phyloP scores from a whole-genome alignment of 2,113 vertebrate genomes.

The Melanerpes aurifrons region DNA sequence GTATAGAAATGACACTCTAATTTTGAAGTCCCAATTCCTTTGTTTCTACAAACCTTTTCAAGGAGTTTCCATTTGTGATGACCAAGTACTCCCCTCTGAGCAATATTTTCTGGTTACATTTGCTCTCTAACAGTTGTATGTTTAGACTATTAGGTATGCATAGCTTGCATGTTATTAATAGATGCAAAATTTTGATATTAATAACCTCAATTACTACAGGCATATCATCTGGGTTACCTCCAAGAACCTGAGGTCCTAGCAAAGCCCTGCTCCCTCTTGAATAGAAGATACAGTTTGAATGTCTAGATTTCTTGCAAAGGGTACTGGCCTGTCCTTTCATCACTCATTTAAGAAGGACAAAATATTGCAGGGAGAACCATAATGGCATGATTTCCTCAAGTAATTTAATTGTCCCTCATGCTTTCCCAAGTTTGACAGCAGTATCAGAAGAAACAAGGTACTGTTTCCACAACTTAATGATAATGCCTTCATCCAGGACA shows the following conservation, averaged over 20 bases:
- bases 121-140: neutral
- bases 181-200: neutral
- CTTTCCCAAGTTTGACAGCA: conserved; percentile 42
- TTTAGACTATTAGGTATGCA: neutral
- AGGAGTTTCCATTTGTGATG: neutral
- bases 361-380: conserved; percentile 34
- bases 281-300: neutral
- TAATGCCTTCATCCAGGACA: conserved; percentile 49
- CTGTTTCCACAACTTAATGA: conserved; percentile 53
- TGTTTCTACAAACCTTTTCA: neutral
- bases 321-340: neutral
- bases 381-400: conserved; percentile 44
- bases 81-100: neutral
- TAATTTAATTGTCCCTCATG: conserved; percentile 48
- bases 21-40: neutral
- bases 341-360: conserved; percentile 33
- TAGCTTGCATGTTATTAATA: neutral
- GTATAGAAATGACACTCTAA: neutral
- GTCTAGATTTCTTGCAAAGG: neutral
- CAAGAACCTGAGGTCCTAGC: neutral
- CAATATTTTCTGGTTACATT: neutral
- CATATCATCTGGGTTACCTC: neutral
- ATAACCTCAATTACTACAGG: neutral
- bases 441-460: conserved; percentile 44
- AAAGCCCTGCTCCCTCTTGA: neutral